A percentile compares a stretch with the other conserved stretches of the same genome.
Conservation (phyloP, 2,888 invertebrate genomes). For the Leptarthrus brevirostris region DNA sequence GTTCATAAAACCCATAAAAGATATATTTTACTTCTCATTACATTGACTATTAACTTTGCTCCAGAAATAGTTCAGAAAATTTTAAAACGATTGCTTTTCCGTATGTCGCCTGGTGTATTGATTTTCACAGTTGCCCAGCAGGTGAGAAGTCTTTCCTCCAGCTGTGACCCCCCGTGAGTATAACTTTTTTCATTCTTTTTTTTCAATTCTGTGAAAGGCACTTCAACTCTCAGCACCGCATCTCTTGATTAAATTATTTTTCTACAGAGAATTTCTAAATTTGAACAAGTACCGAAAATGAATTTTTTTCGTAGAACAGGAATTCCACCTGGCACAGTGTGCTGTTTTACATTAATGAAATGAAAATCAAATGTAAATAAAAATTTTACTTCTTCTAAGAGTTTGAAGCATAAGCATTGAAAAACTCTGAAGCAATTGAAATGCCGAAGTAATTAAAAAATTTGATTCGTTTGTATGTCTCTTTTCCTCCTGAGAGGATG, state of each 20-base stretch:
- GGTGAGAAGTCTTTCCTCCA: constrained; percentile 23
- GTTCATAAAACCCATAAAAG: not conserved
- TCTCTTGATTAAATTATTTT: constrained; percentile 33
- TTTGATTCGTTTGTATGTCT: too few relatives aligned
- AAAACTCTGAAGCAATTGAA: too few relatives aligned
- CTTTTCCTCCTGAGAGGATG: too few relatives aligned
- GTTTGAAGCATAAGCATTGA: too few relatives aligned
- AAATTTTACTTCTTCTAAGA: too few relatives aligned
- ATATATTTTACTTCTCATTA: not conserved
- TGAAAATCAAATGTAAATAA: too few relatives aligned
- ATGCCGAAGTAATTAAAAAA: too few relatives aligned
- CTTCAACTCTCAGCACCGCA: not conserved
- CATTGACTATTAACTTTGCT: not conserved
- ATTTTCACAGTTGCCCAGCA: constrained; percentile 22
- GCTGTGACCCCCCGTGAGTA: not conserved
- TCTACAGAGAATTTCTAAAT: not conserved
- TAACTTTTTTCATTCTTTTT: not conserved
- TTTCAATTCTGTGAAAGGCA: not conserved
- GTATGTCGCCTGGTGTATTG: constrained; percentile 6
- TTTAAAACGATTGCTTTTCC: not conserved
- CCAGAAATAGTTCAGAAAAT: not conserved
- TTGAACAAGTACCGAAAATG: not conserved
- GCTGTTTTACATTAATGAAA: too few relatives aligned
- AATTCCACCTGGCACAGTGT: too few relatives aligned
- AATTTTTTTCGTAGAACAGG: too few relatives aligned